phyloP scores from a whole-genome alignment of 2,797 vertebrate species.

The Sebastes flavidus region DNA sequence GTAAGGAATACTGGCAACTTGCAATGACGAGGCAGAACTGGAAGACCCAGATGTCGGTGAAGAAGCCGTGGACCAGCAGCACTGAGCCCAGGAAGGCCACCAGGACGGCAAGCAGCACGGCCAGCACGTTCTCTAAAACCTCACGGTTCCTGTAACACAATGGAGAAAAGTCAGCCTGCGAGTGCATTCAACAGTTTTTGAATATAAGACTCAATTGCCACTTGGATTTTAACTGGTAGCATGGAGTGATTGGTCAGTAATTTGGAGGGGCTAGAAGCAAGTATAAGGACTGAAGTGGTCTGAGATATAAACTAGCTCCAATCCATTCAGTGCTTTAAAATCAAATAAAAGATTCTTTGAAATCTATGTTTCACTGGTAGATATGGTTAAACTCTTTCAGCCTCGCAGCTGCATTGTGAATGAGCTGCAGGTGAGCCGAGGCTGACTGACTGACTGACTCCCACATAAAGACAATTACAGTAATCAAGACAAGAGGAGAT shows the following conservation, averaged over 20 bases:
- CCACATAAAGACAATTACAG: conserved; percentile 8
- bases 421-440: neutral
- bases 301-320: neutral
- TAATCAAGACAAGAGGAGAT: neutral
- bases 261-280: neutral
- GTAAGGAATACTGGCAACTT: conserved; percentile 97
- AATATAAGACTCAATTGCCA: too few species aligned
- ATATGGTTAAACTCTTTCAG: neutral
- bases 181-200: neutral
- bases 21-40: conserved; percentile 99
- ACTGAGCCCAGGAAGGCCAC: conserved; percentile 97
- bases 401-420: conserved; percentile 3
- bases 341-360: neutral
- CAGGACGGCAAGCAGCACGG: conserved; percentile 92
- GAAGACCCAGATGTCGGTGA: conserved; percentile 99
- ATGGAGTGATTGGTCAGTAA: neutral
- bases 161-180: neutral
- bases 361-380: neutral
- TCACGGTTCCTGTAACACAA: conserved; percentile 90
- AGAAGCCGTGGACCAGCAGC: conserved; percentile 95
- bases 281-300: accelerated
- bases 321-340: neutral
- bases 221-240: neutral
- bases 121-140: conserved; percentile 94
- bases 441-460: neutral